Conservation (phyloP, 1,140 invertebrate genomes). For the Drosophila ananassae region DNA sequence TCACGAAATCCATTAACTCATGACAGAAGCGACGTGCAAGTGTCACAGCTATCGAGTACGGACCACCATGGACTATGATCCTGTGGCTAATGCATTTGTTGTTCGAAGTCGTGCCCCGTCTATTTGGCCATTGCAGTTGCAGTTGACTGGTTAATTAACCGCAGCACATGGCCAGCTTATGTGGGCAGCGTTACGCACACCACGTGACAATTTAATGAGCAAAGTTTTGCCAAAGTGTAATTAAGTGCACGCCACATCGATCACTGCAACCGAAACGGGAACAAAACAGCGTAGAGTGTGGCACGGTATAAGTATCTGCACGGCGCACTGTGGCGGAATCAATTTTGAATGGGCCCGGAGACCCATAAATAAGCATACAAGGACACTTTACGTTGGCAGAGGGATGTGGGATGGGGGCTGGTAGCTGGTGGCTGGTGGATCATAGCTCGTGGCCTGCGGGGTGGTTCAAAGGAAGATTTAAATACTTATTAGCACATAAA, state of each 20-base stretch:
- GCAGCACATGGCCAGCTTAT: constrained; percentile 35
- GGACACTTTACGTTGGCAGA: neutral
- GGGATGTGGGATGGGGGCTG: neutral
- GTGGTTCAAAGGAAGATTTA: constrained; percentile 44
- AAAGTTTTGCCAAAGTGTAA: constrained; percentile 66
- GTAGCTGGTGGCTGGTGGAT: neutral
- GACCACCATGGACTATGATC: constrained; percentile 36
- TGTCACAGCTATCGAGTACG: constrained; percentile 4
- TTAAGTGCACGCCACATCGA: constrained; percentile 60
- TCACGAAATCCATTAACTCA: neutral
- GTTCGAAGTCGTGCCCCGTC: neutral
- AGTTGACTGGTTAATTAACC: constrained; percentile 65
- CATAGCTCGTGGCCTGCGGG: neutral
- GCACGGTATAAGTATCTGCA: neutral
- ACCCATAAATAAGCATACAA: constrained; percentile 29
- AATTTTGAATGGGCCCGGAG: constrained; percentile 22
- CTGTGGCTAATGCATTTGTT: constrained; percentile 10
- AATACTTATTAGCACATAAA: constrained; percentile 69
- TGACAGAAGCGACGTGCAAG: neutral
- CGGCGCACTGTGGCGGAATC: constrained; percentile 8
- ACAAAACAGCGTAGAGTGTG: constrained; percentile 2
- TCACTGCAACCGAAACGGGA: constrained; percentile 17
- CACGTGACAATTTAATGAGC: constrained; percentile 75
- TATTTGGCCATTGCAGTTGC: constrained; percentile 21
- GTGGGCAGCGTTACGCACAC: constrained; percentile 45